Evolutionary conservation across 2,797 vertebrate species (phyloP), one percentile per base, ranked within the genome.

Genomic region (Lindbergichthys nudifrons): DNA sequence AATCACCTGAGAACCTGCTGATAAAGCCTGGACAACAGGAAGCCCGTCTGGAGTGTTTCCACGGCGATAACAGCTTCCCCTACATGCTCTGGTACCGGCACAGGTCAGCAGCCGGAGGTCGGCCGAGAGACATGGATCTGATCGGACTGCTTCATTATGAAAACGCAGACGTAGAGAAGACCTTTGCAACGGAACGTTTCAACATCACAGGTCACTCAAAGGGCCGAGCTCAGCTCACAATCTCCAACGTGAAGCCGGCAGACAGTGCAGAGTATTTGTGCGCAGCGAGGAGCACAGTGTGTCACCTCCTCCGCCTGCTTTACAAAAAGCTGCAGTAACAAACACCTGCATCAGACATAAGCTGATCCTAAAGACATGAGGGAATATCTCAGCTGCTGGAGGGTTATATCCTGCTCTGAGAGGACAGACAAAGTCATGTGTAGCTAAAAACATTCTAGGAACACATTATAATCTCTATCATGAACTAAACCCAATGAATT

Each of bases 41-140:
- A 47, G 63, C 53, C 16, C n/a, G 0, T 6, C 51, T 93, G 3
- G 21, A 36, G 0, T 92, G 90, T 69, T 43, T 61, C 50, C 89
- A 92, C 12, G 89, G 87, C 16, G 83, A 93, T 42, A 30, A 9
- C 41, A 36, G 0, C 68, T 90, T 85, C 18, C 0, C 16, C 13
- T 85, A 83, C 77, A 83, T 93, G 87, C 71, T 64, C 21, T 93
- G 92, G 92, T 93, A 92, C 68, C 77, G 57, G 59, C 77, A 88
- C 0, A 82, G 61, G 59, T 53, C 72, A 7, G 43, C 54, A 41
- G 26, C 26, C 26, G 42, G 51, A 52, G 64, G 54, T 61, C 69
- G 45, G 14, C 68, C n/a, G 7, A 32, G 3, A 8, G 3, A 82
- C 43, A 54, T 92, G 62, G 76, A 80, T 36, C 65, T 84, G 39